A percentile compares a stretch with the other conserved stretches of the same genome.
These are phyloP conservation scores for Cottoperca gobio DNA, from an alignment of 2,797 vertebrate genomes.

Conservation along the genomic window DNA sequence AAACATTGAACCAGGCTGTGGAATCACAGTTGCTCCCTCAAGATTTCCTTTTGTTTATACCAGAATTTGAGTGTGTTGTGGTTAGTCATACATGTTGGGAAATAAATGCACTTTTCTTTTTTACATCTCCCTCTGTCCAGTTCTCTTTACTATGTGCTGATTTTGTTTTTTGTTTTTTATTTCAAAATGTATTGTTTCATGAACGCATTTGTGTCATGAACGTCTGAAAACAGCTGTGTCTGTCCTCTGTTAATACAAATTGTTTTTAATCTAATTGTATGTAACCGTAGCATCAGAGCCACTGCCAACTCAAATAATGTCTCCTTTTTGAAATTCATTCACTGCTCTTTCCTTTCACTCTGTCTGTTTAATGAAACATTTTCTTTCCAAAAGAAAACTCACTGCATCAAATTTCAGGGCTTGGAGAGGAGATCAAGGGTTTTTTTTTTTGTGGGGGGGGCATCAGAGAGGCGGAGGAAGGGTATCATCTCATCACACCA, in stretches of 20 bases:
- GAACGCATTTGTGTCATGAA: conserved; percentile 2
- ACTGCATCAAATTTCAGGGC: conserved; percentile 50
- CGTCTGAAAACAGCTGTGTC: conserved; percentile 26
- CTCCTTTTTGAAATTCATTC: not conserved
- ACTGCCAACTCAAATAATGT: conserved; percentile 25
- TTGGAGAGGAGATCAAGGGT: conserved; percentile 57
- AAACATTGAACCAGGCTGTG: not conserved
- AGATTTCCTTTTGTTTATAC: not conserved
- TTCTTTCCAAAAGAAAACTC: conserved; percentile 25
- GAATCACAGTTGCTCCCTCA: not conserved
- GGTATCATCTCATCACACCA: conserved; percentile 58
- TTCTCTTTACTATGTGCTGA: not conserved
- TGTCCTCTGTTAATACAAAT: conserved; percentile 2
- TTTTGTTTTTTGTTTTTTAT: conserved; percentile 6
- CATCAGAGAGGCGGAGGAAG: conserved; percentile 14
- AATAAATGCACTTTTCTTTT: conserved; percentile 1
- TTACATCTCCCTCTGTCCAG: not conserved
- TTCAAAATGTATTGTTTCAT: too few relatives aligned
- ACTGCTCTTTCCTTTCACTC: conserved; percentile 19
- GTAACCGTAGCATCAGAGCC: conserved; percentile 39
- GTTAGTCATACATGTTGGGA: not conserved
- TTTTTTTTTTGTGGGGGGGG: not conserved
- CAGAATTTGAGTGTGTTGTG: not conserved
- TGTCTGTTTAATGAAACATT: conserved; percentile 48
- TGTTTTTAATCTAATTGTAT: conserved; percentile 12